Conservation (phyloP, 1,140 invertebrate genomes). For the Leptoteleia sp. region DNA sequence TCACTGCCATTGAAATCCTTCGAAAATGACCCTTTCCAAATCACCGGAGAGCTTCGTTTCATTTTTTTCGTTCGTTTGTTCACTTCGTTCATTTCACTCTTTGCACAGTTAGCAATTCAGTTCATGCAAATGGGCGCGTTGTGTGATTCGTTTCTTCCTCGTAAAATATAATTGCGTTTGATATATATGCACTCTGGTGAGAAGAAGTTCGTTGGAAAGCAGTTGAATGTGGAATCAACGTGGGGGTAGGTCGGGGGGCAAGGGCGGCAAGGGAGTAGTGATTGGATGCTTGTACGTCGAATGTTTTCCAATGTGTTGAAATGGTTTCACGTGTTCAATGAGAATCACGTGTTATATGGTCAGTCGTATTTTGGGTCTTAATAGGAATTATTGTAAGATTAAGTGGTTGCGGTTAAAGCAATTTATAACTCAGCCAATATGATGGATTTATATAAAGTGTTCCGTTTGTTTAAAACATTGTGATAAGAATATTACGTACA, state of each 20-base stretch:
- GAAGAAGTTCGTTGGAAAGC: constrained; percentile 27
- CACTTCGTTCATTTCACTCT: constrained; percentile 22
- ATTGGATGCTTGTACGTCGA: no score
- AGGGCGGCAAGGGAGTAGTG: not conserved
- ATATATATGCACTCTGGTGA: constrained; percentile 25
- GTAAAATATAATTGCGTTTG: constrained; percentile 47
- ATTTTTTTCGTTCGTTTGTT: constrained; percentile 16
- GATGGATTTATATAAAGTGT: constrained; percentile 11
- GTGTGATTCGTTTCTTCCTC: constrained; percentile 46
- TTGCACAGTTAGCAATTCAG: constrained; percentile 44
- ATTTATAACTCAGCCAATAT: constrained; percentile 13
- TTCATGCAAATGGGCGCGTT: constrained; percentile 45
- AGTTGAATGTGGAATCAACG: constrained; percentile 36
- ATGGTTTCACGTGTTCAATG: constrained; percentile 12
- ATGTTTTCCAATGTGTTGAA: constrained; percentile 18
- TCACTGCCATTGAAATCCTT: constrained; percentile 1
- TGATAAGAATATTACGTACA: no score
- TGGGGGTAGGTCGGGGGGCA: not conserved
- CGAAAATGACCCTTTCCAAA: constrained; percentile 16
- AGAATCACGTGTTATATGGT: constrained; percentile 15
- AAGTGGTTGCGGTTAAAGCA: constrained; percentile 13
- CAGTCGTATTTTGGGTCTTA: constrained; percentile 18
- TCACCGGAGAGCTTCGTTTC: not conserved
- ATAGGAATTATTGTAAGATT: constrained; percentile 37
- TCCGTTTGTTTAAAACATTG: no score